These are phyloP conservation scores for Leucozona laternaria DNA, from an alignment of 2,888 invertebrate species.

Conservation along the genomic window DNA sequence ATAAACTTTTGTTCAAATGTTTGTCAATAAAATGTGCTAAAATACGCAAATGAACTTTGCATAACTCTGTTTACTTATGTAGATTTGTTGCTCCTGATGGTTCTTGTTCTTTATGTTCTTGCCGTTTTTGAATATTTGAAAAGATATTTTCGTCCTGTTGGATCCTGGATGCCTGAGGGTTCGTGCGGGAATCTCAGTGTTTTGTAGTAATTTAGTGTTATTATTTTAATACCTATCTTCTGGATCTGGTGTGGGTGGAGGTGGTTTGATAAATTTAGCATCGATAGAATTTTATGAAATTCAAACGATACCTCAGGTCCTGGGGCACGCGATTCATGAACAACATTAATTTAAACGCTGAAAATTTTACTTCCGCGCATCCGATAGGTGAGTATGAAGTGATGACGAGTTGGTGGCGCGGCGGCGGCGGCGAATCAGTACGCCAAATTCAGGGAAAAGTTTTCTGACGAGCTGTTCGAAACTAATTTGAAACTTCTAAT, in stretches of 20 bases:
- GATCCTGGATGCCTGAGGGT: not conserved
- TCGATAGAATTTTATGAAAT: conserved; percentile 12
- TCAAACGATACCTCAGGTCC: conserved; percentile 6
- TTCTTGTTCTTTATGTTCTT: not conserved
- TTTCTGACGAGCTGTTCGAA: conserved; percentile 5
- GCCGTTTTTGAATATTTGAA: not conserved
- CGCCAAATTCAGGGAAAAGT: not conserved
- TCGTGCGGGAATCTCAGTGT: conserved; percentile 1
- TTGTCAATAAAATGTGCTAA: conserved; percentile 65
- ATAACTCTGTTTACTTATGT: conserved; percentile 61
- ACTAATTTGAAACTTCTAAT: conserved; percentile 1
- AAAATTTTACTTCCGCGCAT: conserved; percentile 5
- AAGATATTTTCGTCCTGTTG: conserved; percentile 19
- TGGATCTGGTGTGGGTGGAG: not conserved
- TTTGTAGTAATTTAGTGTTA: conserved; percentile 24
- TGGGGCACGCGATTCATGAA: not conserved
- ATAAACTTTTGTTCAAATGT: conserved; percentile 60
- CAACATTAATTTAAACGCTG: not conserved
- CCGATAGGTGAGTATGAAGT: not conserved
- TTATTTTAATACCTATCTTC: conserved; percentile 17
- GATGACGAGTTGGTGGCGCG: not conserved
- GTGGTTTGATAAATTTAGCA: conserved; percentile 1
- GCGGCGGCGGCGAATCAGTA: not conserved
- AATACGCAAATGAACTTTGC: conserved; percentile 54
- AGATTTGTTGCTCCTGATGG: conserved; percentile 54